Percentiles rank a stretch among this genome's conserved stretches.
Conservation (phyloP, 2,888 invertebrate species). For the Conchocele bisecta region DNA sequence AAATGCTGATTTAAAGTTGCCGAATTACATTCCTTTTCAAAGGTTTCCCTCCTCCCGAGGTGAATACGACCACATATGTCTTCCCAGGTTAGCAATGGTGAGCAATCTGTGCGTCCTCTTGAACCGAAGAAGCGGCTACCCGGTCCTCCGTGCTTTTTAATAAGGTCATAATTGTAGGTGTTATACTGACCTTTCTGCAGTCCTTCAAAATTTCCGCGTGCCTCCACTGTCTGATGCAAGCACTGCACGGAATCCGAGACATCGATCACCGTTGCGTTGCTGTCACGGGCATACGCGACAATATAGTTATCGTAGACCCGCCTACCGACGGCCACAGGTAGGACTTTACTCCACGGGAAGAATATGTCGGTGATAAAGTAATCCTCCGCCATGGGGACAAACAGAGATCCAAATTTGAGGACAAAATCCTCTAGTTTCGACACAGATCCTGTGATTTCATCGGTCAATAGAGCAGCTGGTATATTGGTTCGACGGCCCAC, state of each 20-base stretch:
- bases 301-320: slow-evolving; percentile 61
- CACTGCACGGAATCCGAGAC: slow-evolving; percentile 44
- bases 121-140: slow-evolving; percentile 7
- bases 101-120: slow-evolving; percentile 48
- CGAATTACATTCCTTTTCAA: slow-evolving; percentile 24
- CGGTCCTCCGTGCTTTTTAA: slow-evolving; percentile 30
- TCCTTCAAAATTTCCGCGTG: slow-evolving; percentile 53
- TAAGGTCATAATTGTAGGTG: slow-evolving; percentile 34
- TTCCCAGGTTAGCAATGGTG: slow-evolving; percentile 35
- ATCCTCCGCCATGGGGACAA: slow-evolving; percentile 53
- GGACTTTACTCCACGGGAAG: slow-evolving; percentile 51
- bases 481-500: slow-evolving; percentile 49
- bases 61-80: slow-evolving; percentile 40
- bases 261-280: slow-evolving; percentile 48
- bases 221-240: slow-evolving; percentile 48
- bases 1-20: no score
- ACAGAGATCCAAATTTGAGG: slow-evolving; percentile 28
- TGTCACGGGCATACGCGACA: slow-evolving; percentile 40
- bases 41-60: slow-evolving; percentile 14
- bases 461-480: slow-evolving; percentile 19
- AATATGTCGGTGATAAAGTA: slow-evolving; percentile 53
- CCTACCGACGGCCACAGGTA: slow-evolving; percentile 50
- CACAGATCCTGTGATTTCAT: slow-evolving; percentile 11
- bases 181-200: slow-evolving; percentile 37
- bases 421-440: slow-evolving; percentile 19